phyloP scores from a whole-genome alignment of 2,888 invertebrate species.

The Sphaeridia pumilis region DNA sequence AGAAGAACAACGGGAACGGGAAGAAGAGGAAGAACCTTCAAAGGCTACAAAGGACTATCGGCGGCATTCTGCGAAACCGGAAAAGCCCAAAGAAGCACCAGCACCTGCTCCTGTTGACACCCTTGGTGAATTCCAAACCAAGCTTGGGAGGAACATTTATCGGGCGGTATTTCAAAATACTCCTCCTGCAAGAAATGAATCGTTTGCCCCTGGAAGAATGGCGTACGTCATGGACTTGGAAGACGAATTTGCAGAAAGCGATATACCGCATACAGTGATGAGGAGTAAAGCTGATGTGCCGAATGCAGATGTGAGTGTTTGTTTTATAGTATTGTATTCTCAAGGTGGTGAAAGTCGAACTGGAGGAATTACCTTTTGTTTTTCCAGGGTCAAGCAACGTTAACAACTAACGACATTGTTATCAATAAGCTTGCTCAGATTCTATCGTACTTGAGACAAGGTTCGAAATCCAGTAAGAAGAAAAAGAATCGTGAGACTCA shows the following conservation, averaged over 20 bases:
- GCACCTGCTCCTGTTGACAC: conserved; percentile 19
- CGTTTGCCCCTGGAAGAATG: conserved; percentile 92
- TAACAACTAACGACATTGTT: conserved; percentile 56
- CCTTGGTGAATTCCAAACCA: conserved; percentile 43
- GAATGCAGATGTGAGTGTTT: conserved; percentile 47
- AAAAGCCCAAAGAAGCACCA: conserved; percentile 32
- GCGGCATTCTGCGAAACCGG: conserved; percentile 45
- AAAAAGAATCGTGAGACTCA: too few species aligned
- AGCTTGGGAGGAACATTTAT: conserved; percentile 64
- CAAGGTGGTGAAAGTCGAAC: too few species aligned
- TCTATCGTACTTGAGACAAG: conserved; percentile 82
- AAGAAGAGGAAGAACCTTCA: conserved; percentile 46
- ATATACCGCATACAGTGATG: conserved; percentile 91
- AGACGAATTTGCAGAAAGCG: conserved; percentile 68
- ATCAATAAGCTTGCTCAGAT: conserved; percentile 96
- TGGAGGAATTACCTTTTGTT: not conserved
- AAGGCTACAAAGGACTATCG: conserved; percentile 26
- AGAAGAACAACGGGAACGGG: conserved; percentile 66
- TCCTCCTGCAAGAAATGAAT: conserved; percentile 60
- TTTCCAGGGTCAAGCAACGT: conserved; percentile 43
- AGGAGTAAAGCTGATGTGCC: conserved; percentile 86
- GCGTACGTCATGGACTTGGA: conserved; percentile 95
- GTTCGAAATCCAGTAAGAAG: conserved; percentile 60
- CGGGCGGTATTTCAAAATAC: conserved; percentile 42
- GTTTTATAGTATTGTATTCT: too few species aligned